Conservation (phyloP, 2,888 invertebrate species). For the Toxonevra muliebris region DNA sequence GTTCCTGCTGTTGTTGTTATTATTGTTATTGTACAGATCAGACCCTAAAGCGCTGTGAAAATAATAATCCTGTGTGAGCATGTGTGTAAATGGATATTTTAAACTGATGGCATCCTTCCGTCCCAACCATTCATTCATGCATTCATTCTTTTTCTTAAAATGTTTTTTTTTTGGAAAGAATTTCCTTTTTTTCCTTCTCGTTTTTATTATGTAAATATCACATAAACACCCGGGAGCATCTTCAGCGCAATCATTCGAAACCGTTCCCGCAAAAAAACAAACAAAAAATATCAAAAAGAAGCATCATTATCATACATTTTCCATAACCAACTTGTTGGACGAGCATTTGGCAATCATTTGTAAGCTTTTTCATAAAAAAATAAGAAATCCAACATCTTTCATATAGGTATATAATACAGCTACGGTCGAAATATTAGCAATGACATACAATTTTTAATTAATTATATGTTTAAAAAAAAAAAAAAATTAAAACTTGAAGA, state of each 20-base stretch:
- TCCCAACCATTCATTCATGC: constrained; percentile 32
- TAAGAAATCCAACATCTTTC: not conserved
- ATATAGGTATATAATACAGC: too few species aligned
- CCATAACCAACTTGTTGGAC: constrained; percentile 41
- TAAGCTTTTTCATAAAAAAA: constrained; percentile 5
- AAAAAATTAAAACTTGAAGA: too few species aligned
- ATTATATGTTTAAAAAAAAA: too few species aligned
- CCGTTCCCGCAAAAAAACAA: constrained; percentile 19
- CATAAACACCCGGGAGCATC: constrained; percentile 59
- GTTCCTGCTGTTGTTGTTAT: too few species aligned
- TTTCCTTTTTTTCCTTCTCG: constrained; percentile 13
- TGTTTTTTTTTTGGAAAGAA: constrained; percentile 7
- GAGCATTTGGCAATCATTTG: constrained; percentile 12
- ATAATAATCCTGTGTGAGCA: constrained; percentile 55
- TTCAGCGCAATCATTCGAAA: constrained; percentile 14
- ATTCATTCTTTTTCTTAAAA: constrained; percentile 18
- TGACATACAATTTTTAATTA: too few species aligned
- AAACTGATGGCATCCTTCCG: constrained; percentile 39
- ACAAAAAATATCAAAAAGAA: too few species aligned
- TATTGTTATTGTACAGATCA: too few species aligned
- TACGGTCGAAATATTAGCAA: too few species aligned
- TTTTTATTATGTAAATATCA: constrained; percentile 61
- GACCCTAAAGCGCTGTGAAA: constrained; percentile 55
- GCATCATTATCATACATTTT: constrained; percentile 37
- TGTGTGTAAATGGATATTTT: constrained; percentile 28